Base-by-base conservation (phyloP, 64 coral and sea anemone species). In the Pocillopora verrucosa region DNA sequence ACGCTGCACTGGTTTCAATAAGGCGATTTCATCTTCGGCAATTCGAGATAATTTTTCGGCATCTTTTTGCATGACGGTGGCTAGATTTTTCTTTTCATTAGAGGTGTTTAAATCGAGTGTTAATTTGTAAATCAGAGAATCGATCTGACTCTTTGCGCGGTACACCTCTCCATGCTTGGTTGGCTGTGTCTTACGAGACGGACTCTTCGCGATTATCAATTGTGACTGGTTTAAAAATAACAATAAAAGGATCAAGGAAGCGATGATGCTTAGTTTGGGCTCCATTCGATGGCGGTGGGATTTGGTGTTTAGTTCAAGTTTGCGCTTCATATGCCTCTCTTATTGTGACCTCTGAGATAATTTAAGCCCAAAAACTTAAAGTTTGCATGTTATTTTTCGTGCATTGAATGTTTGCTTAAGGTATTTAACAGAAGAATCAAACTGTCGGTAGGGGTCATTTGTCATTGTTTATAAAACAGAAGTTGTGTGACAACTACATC, bases 101-200 rank as follows among this genome's bases (percentile, higher is more conserved):
- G 62, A 67, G 76, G 76, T 78, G 76, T 78, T 58, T 13, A 78
- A 56, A 78, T 78, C 76, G 16, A 78, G 56, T 11, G 58, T 30
- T 56, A 83, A 20, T 60, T 83, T 83, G 80, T 63, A 67, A 67
- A 83, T 61, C 80, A 83, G 59, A 15, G 80, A 83, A 56, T 83
- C 80, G 51, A 83, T 61, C 59, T 83, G 16, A 20, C 80, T 83
- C 63, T 83, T 83, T 3, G 80, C 80, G 35, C 80, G 80, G 59
- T 83, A 20, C 3, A 83, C 80, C 34, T 83, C 80, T 34, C 59
- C 26, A 20, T 83, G 60, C 59, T 64, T 63, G 6, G 75, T 45
- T 41, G 45, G 37, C 20, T 77, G 75, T 1, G 75, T 56, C 2
- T 57, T 51, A 51, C 20, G 36, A 19, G 38, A 19, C 19, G 10